These are phyloP conservation scores for Cephus pygmeus DNA, from an alignment of 2,888 invertebrate species.

Conservation along the genomic window DNA sequence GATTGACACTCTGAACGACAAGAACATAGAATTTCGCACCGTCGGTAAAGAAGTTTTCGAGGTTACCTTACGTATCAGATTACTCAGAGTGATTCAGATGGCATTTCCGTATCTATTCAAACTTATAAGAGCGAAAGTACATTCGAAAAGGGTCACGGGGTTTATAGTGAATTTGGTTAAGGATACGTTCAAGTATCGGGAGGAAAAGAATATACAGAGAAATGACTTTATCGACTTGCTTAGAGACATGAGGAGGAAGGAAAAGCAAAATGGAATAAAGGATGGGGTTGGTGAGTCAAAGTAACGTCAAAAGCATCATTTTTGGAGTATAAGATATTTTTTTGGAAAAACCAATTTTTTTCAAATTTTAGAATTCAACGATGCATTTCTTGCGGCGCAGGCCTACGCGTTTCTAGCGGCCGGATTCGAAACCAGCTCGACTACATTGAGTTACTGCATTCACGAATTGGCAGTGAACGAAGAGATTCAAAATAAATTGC, in stretches of 20 bases:
- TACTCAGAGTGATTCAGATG: conserved; percentile 1
- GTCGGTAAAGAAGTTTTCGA: conserved; percentile 37
- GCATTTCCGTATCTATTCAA: conserved; percentile 56
- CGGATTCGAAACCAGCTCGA: conserved; percentile 56
- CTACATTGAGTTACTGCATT: conserved; percentile 10
- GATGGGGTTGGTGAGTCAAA: conserved; percentile 10
- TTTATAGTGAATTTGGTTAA: conserved; percentile 67
- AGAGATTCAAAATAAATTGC: conserved; percentile 12
- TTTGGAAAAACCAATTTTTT: no score
- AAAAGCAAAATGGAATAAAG: background rate
- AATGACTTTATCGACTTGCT: conserved; percentile 70
- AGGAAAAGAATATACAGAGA: conserved; percentile 63
- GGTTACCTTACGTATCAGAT: conserved; percentile 24
- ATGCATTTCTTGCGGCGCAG: conserved; percentile 52
- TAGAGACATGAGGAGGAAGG: conserved; percentile 66
- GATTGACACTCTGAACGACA: conserved; percentile 57
- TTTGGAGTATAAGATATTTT: no score
- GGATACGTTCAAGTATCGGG: conserved; percentile 66
- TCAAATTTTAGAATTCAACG: conserved; percentile 38
- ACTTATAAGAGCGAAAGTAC: conserved; percentile 54
- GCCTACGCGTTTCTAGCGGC: conserved; percentile 60
- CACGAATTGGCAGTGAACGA: conserved; percentile 16
- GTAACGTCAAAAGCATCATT: background rate
- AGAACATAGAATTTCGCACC: conserved; percentile 51
- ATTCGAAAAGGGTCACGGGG: conserved; percentile 52